These are phyloP conservation scores for Tychaedon coryphoeus DNA, from an alignment of 2,113 vertebrate genomes.

Conservation along the genomic window DNA sequence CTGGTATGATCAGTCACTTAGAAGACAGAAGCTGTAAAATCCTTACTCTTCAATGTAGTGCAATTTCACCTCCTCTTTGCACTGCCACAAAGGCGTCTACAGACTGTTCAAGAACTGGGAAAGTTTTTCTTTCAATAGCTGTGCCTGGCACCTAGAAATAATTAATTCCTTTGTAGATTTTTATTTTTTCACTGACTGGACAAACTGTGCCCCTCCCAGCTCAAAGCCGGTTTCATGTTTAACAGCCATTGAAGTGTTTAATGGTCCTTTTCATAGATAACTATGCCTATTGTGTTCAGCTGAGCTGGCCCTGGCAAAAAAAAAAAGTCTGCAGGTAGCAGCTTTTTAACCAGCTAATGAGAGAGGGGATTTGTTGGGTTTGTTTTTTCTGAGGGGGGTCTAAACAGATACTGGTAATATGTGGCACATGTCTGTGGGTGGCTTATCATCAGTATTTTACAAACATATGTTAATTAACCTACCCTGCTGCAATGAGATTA, in stretches of 20 bases:
- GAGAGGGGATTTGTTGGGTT: background rate
- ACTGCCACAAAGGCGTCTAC: background rate
- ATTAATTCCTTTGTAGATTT: constrained; percentile 7
- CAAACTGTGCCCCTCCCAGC: background rate
- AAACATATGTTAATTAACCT: constrained; percentile 18
- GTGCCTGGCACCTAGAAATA: background rate
- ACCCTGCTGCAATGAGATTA: background rate
- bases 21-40: background rate
- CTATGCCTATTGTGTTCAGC: background rate
- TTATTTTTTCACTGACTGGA: background rate
- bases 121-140: background rate
- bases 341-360: background rate
- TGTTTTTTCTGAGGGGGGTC: background rate
- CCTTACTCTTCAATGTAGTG: background rate
- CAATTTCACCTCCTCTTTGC: background rate
- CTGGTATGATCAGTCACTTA: background rate
- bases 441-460: constrained; percentile 20
- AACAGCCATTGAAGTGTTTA: constrained; percentile 26
- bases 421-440: background rate
- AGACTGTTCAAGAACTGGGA: background rate
- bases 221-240: constrained; percentile 16
- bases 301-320: background rate
- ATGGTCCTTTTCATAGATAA: constrained; percentile 4
- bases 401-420: background rate
- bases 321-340: background rate